Evolutionary conservation across 2,113 vertebrate genomes (phyloP).

Genomic region (Caracal caracal): DNA sequence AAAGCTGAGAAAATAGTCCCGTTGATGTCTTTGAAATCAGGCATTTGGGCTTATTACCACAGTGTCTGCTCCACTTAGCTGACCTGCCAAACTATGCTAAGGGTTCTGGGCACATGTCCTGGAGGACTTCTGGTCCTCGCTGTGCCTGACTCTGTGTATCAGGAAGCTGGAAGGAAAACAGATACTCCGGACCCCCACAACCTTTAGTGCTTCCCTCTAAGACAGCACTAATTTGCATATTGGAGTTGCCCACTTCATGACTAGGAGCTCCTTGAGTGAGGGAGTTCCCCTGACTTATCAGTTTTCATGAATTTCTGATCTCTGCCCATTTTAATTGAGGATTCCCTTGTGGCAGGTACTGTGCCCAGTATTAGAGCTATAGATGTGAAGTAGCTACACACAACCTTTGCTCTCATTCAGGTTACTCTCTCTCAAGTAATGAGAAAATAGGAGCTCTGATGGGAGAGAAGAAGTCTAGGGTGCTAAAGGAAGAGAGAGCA

Average conservation of each 20-base stretch:
- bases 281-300: not conserved
- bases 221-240: not conserved
- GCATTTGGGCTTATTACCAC: not conserved
- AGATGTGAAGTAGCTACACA: not conserved
- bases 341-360: not conserved
- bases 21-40: slow-evolving; percentile 27
- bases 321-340: not conserved
- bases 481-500: not conserved
- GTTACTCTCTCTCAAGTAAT: not conserved
- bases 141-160: not conserved
- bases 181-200: not conserved
- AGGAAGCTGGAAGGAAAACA: not conserved
- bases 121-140: not conserved
- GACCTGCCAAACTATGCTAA: not conserved
- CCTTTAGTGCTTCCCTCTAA: not conserved
- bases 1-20: slow-evolving; percentile 7
- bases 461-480: not conserved
- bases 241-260: not conserved
- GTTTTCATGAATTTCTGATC: not conserved
- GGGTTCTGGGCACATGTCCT: not conserved
- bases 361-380: not conserved
- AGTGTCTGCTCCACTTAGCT: not conserved
- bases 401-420: not conserved
- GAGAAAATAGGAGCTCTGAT: not conserved
- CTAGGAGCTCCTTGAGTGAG: not conserved